These are phyloP conservation scores for Alloplasta piceator DNA, from an alignment of 2,888 invertebrate species.

Conservation along the genomic window DNA sequence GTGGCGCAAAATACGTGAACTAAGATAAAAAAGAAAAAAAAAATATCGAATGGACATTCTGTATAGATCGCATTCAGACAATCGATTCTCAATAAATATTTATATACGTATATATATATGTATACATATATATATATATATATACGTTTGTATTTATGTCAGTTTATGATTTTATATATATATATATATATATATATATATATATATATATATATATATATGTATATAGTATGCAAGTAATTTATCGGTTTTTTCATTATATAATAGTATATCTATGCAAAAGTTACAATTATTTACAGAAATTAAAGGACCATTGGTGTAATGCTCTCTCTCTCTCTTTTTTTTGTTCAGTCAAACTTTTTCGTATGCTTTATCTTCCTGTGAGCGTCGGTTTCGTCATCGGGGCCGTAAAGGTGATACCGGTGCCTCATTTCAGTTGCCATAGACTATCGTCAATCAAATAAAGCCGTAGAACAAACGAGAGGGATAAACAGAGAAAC, in stretches of 20 bases:
- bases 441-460: constrained; percentile 82
- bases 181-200: constrained; percentile 27
- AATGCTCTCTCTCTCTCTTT: constrained; percentile 34
- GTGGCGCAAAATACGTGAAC: constrained; percentile 34
- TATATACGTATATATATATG: constrained; percentile 38
- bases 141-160: constrained; percentile 16
- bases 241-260: no score
- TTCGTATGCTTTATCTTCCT: constrained; percentile 77
- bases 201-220: constrained; percentile 28
- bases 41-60: constrained; percentile 42
- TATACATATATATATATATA: constrained; percentile 24
- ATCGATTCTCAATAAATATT: constrained; percentile 61
- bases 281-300: constrained; percentile 68
- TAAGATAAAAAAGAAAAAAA: constrained; percentile 27
- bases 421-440: constrained; percentile 85
- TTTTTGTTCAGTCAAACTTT: constrained; percentile 62
- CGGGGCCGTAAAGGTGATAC: constrained; percentile 84
- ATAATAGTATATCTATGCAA: constrained; percentile 52
- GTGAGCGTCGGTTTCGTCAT: constrained; percentile 78
- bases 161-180: background rate
- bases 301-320: constrained; percentile 57
- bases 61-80: constrained; percentile 39
- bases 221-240: constrained; percentile 32
- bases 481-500: constrained; percentile 70
- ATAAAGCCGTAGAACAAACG: constrained; percentile 72